Base-by-base conservation (phyloP, 1,140 invertebrate species). In the Papilio dardanus region DNA sequence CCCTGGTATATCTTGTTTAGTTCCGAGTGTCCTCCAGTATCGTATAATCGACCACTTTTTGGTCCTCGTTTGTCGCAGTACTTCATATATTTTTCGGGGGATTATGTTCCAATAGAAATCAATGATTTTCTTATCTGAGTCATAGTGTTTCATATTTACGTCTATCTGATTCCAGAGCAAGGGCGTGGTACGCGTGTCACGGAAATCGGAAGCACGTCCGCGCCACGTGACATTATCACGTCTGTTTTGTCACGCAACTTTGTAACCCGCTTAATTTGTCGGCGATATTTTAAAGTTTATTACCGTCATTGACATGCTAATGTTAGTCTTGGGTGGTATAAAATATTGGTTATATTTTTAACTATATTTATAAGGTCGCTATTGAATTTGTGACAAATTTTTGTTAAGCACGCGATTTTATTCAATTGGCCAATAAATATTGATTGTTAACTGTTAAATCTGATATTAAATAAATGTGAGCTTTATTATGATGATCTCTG, bases 221-320 rank as follows among this genome's bases (percentile, higher is more conserved):
- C 19, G 69, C 80, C 88, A 84, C 88, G 88, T 84, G 86, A 83
- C 78, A 58, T 79, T 81, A 83, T 86, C 80, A 84, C 80, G 81
- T 80, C 75, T n/a, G 71, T 77, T 42, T 68, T 74, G 82, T 86
- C 83, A 86, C 83, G 81, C 78, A 76, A 81, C 37, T 31, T 46
- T 79, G 77, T 84, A 84, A 81, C 76, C 77, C 42, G 78, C 76
- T 83, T 83, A 84, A 83, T 83, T 83, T 85, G 81, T 78, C 78
- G 69, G 46, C 3, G 54, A 31, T 68, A 68, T 71, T 71, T 71
- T 30, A 71, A 71, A 50, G 30, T 58, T 58, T 58, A 58, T 12
- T 58, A 10, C 14, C 8, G 24, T 12, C 54, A 58, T 28, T 54
- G 46, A 54, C 46, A 54, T 24, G 54, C 54, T 58, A 58, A 58